Evolutionary conservation across 2,888 invertebrate species (phyloP).

Genomic region (Sphaerophoria rueppellii): DNA sequence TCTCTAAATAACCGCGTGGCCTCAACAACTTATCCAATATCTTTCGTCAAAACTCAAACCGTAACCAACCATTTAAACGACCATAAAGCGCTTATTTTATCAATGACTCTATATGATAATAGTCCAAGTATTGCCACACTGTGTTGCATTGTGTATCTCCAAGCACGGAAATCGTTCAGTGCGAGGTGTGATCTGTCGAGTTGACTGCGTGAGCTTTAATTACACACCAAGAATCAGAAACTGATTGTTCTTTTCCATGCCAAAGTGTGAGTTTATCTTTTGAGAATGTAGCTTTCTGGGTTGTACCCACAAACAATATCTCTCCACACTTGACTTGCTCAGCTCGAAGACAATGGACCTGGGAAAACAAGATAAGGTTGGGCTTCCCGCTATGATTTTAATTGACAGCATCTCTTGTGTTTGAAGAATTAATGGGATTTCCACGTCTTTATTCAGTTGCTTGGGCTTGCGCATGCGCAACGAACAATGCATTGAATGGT

Average conservation of each 20-base stretch:
- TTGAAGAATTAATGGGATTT: slow-evolving; percentile 31
- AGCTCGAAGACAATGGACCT: slow-evolving; percentile 56
- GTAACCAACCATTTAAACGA: slow-evolving; percentile 2
- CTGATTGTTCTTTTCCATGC: slow-evolving; percentile 43
- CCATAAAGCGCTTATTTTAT: slow-evolving; percentile 9
- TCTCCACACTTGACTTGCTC: slow-evolving; percentile 39
- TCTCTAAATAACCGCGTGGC: slow-evolving; percentile 11
- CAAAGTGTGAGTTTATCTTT: slow-evolving; percentile 45
- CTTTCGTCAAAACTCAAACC: not conserved
- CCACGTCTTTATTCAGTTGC: slow-evolving; percentile 15
- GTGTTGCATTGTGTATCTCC: slow-evolving; percentile 36
- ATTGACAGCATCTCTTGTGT: slow-evolving; percentile 51
- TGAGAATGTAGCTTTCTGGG: slow-evolving; percentile 1
- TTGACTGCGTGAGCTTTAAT: slow-evolving; percentile 63
- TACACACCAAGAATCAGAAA: slow-evolving; percentile 41
- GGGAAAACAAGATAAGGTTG: slow-evolving; percentile 48
- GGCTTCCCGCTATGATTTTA: slow-evolving; percentile 47
- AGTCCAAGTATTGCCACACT: slow-evolving; percentile 53
- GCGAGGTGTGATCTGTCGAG: slow-evolving; percentile 39
- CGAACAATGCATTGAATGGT: slow-evolving; percentile 38
- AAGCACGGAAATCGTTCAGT: slow-evolving; percentile 49
- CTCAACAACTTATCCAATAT: slow-evolving; percentile 10
- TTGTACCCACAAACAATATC: slow-evolving; percentile 25
- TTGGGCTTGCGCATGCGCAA: slow-evolving; percentile 25
- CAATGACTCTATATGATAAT: not conserved